Percentiles rank a stretch among this genome's conserved stretches.
Conservation (phyloP, 2,113 vertebrate genomes). For the Regulus satrapa region DNA sequence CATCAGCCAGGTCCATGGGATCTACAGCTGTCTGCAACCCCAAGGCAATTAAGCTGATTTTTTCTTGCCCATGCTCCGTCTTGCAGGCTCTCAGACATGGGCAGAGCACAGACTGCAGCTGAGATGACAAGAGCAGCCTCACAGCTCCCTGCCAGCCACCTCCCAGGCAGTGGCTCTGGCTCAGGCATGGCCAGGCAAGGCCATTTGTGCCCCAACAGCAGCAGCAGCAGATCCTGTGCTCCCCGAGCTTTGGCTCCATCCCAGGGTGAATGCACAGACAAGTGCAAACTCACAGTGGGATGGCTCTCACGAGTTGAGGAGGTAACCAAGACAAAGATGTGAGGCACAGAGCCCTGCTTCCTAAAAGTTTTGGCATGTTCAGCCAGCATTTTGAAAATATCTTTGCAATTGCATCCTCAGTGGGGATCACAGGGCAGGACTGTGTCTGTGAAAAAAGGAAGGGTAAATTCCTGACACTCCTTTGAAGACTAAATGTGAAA, state of each 20-base stretch:
- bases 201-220: background rate
- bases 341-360: background rate
- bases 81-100: background rate
- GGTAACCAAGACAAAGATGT: background rate
- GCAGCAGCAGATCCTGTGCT: background rate
- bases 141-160: background rate
- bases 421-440: background rate
- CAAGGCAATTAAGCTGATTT: background rate
- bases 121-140: background rate
- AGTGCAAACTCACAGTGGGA: accelerated
- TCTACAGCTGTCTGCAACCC: background rate
- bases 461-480: background rate
- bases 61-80: background rate
- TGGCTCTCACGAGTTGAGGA: background rate
- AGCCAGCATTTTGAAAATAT: background rate
- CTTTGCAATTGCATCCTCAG: background rate
- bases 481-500: background rate
- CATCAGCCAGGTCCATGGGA: background rate
- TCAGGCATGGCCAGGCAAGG: background rate
- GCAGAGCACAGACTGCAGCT: background rate
- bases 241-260: background rate
- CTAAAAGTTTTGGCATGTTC: background rate
- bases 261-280: background rate
- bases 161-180: background rate
- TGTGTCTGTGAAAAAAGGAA: background rate